Conservation (phyloP, 92 coral and sea anemone genomes). For the Meandrina meandrites region DNA sequence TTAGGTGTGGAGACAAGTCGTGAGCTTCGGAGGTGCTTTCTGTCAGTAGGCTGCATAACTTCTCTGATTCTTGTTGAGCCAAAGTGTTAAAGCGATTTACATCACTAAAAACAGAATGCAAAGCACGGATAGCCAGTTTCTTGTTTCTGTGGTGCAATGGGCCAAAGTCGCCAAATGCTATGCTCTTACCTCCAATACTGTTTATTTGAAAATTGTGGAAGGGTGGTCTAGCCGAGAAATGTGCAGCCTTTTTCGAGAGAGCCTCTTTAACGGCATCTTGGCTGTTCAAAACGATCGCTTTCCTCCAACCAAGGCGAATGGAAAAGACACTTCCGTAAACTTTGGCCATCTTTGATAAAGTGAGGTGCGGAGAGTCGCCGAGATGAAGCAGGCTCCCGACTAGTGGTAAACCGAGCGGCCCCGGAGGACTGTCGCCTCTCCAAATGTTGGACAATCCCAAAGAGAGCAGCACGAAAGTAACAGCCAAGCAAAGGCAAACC, state of each 20-base stretch:
- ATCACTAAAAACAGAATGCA: conserved; percentile 71
- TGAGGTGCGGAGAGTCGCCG: conserved; percentile 75
- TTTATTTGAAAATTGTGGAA: conserved; percentile 64
- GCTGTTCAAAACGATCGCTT: conserved; percentile 76
- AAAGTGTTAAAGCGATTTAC: conserved; percentile 62
- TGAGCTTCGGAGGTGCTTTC: conserved; percentile 46
- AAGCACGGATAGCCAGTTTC: conserved; percentile 70
- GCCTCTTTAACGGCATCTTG: conserved; percentile 69
- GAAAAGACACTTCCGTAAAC: conserved; percentile 73
- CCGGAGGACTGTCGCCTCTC: conserved; percentile 57
- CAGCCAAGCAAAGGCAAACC: neutral
- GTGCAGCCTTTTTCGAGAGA: conserved; percentile 56
- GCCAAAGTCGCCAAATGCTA: conserved; percentile 78
- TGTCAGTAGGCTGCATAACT: conserved; percentile 38
- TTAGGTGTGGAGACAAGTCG: conserved; percentile 70
- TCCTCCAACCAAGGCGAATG: conserved; percentile 75
- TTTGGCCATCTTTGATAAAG: conserved; percentile 74
- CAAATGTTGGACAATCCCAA: conserved; percentile 18
- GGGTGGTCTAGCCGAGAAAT: conserved; percentile 81
- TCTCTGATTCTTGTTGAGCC: conserved; percentile 64
- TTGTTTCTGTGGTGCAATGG: conserved; percentile 69
- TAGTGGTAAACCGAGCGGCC: conserved; percentile 86
- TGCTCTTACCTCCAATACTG: conserved; percentile 69
- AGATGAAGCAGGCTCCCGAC: conserved; percentile 87
- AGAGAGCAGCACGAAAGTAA: conserved; percentile 2